Base-by-base conservation (phyloP, 1,140 invertebrate genomes). In the Tetramorium alpestre region DNA sequence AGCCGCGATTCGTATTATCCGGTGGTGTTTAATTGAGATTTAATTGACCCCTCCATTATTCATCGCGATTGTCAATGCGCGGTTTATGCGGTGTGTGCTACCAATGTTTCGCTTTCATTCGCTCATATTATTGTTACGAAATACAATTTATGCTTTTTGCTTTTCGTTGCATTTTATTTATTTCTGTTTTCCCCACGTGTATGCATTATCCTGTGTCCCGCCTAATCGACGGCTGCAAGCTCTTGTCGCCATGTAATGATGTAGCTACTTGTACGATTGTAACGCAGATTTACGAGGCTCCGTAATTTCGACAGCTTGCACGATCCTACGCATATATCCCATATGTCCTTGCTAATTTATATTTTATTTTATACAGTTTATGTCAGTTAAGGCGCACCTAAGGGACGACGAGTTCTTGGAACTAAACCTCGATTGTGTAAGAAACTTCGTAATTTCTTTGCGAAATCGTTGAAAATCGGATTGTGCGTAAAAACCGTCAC, bases 11-110 rank as follows among this genome's bases (percentile, higher is more conserved):
- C 65, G 91, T 90, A 89, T 92, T 92, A 93, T 92, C 91, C 85
- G 92, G 86, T 87, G 84, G 88, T 90, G 89, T 89, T 92, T 92
- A 89, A 93, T 93, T 90, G 92, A 92, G 92, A 93, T 93, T 93
- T 92, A 93, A 93, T 93, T 92, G 92, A 90, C 89, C 90, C 88
- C 88, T 89, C 90, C 92, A 93, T 93, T 93, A 93, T 92, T 93
- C 90, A 92, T 93, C 87, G 80, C 88, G 91, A 90, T 91, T 92
- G 92, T 93, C 92, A 91, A 92, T 92, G 90, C 90, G 91, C 87
- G 87, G 75, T 87, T 85, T 80, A 86, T 86, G 62, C 78, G 81
- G 87, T 91, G 77, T 88, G 85, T 78, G 80, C 84, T 78, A 87
- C 80, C 75, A 73, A 67, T 91, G 86, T 92, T 91, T 90, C 85